These are phyloP conservation scores for Chionis minor DNA, from an alignment of 2,113 vertebrate species.

Conservation along the genomic window DNA sequence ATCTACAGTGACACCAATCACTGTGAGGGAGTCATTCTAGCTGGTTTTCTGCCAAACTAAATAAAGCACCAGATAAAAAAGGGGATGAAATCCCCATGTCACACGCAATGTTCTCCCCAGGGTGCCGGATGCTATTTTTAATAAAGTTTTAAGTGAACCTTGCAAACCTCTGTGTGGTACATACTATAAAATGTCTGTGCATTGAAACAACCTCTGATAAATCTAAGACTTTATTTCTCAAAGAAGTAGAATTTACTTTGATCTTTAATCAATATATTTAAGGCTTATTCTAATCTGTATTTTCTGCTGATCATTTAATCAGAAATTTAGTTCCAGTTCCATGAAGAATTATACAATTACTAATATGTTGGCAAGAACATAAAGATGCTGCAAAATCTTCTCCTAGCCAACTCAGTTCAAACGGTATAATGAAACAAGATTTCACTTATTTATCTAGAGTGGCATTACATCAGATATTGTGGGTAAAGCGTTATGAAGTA, in stretches of 20 bases:
- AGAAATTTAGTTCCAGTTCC: not conserved
- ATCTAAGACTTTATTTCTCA: not conserved
- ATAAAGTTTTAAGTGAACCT: not conserved
- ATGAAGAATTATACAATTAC: not conserved
- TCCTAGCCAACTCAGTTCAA: not conserved
- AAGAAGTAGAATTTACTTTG: not conserved
- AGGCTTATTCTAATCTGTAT: not conserved
- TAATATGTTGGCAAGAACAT: not conserved
- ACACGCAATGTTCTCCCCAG: not conserved
- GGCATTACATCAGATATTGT: conserved; percentile 13
- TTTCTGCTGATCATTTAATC: not conserved
- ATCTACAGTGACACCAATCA: not conserved
- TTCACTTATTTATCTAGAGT: not conserved
- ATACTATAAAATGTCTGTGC: not conserved
- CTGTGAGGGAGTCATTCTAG: not conserved
- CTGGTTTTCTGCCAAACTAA: not conserved
- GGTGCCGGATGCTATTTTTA: not conserved
- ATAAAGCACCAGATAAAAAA: not conserved
- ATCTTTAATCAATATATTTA: not conserved
- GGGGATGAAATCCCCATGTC: not conserved
- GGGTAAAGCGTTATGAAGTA: not conserved
- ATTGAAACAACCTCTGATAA: not conserved
- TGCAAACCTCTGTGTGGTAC: not conserved
- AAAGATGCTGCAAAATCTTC: not conserved
- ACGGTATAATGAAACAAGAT: not conserved